Evolutionary conservation across 2,888 invertebrate species (phyloP).

Genomic region (Ommatoiulus sabulosus): DNA sequence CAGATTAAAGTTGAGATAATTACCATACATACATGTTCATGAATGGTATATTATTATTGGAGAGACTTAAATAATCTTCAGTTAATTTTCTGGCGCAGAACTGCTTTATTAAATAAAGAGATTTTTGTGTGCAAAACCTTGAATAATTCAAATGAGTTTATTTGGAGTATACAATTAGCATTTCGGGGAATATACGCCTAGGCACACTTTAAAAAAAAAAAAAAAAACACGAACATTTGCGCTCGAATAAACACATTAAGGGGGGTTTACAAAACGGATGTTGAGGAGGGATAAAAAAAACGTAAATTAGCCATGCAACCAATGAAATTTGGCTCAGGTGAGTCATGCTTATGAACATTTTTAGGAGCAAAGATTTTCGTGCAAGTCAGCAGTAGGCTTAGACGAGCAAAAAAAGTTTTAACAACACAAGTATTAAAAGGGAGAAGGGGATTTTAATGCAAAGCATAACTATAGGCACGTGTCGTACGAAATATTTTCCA

Average conservation of each 20-base stretch:
- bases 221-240: neutral
- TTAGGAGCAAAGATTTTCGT: neutral
- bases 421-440: neutral
- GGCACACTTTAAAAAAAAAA: neutral
- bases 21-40: too few species aligned
- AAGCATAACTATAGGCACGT: neutral
- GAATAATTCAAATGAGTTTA: neutral
- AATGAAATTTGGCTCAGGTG: constrained; percentile 24
- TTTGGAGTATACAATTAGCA: neutral
- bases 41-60: too few species aligned
- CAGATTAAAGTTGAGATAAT: too few species aligned
- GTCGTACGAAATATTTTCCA: neutral
- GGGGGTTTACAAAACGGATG: neutral
- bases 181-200: neutral
- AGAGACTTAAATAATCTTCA: too few species aligned
- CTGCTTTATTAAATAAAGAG: neutral
- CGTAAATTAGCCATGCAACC: constrained; percentile 3
- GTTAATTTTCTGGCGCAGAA: too few species aligned
- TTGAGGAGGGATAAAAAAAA: neutral
- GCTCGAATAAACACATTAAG: neutral
- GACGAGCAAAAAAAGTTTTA: neutral
- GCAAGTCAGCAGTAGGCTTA: constrained; percentile 29
- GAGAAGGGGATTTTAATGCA: neutral
- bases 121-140: neutral
- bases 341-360: neutral